Evolutionary conservation across 2,797 vertebrate genomes (phyloP), one percentile per base, ranked within the genome.

Genomic region (Danio tinwini): DNA sequence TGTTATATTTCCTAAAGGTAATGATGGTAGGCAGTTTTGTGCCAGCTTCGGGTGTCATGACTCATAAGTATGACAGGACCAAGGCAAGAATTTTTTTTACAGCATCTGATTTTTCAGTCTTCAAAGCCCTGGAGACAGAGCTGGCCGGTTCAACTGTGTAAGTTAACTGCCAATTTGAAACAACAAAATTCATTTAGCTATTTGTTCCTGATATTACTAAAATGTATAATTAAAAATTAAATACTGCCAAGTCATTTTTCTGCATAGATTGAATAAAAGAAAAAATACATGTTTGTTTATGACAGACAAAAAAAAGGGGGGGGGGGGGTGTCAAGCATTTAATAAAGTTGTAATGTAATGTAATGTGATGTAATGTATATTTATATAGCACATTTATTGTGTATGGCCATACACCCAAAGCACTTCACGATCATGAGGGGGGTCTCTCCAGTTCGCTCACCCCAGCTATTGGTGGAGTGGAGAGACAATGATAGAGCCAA

Each of bases 51-150:
- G 49, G 21, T 49, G 71, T 61, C 44, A 74, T 74, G 56, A 74
- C 58, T 74, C 72, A 74, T 50, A 39, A 72, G 12, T 71, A 71
- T 71, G 72, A 49, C 56, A 61, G 44, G 45, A 59, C 39, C 52
- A 49, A 19, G 29, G 40, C 53, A 17, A 52, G 53, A 68, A 70
- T 70, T 42, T 70, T 70, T 70, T 70, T 53, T 67, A 71, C 29
- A 73, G 19, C 17, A n/a, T 73, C 42, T 73, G n/a, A 58, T 72
- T 72, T 72, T 72, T 58, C 53, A 72, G 7, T 45, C 52, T 72
- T 56, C 6, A 59, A 42, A 56, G 0, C 7, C 8, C 5, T 19
- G 13, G 42, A 73, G 19, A 45, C 11, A 47, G 11, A 45, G 44
- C 44, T 73, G 53, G 13, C 13, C 17, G 37, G 40, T 21, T 19